Percentiles rank a stretch among this genome's conserved stretches.
phyloP scores from a whole-genome alignment of 2,113 vertebrate species.

The Rhea pennata region DNA sequence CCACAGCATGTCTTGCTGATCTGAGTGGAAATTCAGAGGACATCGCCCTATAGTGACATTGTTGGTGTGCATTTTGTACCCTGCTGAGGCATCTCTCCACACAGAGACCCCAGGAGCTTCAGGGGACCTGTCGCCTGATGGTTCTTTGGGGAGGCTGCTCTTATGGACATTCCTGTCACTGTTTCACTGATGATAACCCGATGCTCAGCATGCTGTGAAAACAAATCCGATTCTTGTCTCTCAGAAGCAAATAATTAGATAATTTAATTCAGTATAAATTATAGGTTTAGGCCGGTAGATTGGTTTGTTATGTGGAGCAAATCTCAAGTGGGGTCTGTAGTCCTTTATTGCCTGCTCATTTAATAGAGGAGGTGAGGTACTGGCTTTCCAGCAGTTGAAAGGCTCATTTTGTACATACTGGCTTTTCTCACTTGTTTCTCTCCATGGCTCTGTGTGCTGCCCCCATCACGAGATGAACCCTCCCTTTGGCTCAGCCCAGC shows the following conservation, averaged over 20 bases:
- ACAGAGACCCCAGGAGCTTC: not conserved
- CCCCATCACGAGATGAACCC: not conserved
- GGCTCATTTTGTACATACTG: not conserved
- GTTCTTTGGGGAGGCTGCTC: not conserved
- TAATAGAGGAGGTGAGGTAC: not conserved
- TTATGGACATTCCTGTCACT: not conserved
- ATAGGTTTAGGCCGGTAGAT: not conserved
- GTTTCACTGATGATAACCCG: not conserved
- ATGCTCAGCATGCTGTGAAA: conserved; percentile 17
- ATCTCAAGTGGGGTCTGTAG: not conserved
- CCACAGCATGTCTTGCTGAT: not conserved
- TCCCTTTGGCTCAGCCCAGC: too few relatives aligned
- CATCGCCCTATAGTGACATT: not conserved
- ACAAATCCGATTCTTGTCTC: not conserved
- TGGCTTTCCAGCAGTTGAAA: not conserved
- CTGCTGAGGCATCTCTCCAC: not conserved
- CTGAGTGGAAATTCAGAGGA: not conserved
- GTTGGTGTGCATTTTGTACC: not conserved
- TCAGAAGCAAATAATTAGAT: not conserved
- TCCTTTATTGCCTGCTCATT: not conserved
- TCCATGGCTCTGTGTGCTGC: not conserved
- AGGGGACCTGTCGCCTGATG: not conserved
- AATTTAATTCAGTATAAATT: not conserved
- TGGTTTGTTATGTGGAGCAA: not conserved
- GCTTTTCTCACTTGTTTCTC: not conserved